Evolutionary conservation across 2,113 vertebrate genomes (phyloP).

Genomic region (Rhinopomastus cyanomelas): DNA sequence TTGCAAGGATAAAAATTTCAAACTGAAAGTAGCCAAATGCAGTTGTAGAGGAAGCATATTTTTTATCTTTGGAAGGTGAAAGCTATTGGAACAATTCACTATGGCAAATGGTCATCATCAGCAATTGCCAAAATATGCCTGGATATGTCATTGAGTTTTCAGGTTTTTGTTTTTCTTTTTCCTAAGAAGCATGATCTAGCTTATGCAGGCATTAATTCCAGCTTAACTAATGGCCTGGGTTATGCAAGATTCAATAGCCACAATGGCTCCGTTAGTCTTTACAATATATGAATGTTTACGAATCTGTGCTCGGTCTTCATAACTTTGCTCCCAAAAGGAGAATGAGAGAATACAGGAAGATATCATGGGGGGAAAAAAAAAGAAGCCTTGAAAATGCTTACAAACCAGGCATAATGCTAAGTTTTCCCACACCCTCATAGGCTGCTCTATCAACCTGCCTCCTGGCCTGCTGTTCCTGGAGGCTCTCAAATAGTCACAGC

Average conservation of each 20-base stretch:
- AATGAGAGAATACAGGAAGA: background rate
- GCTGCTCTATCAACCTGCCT: background rate
- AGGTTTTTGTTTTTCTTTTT: background rate
- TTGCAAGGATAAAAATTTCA: conserved; percentile 2
- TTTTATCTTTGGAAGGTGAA: background rate
- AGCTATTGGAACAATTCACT: background rate
- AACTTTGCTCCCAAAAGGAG: background rate
- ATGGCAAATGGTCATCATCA: background rate
- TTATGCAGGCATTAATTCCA: conserved; percentile 40
- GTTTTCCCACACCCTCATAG: background rate
- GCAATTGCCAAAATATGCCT: background rate
- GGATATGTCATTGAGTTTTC: background rate
- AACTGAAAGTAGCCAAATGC: background rate
- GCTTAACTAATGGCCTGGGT: background rate
- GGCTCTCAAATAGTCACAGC: background rate
- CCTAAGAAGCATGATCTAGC: background rate
- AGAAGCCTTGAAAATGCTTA: background rate
- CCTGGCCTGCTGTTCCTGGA: background rate
- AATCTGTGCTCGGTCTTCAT: background rate
- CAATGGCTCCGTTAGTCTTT: background rate
- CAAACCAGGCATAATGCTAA: background rate
- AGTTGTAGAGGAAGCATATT: background rate
- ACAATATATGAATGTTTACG: background rate
- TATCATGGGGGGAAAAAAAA: background rate
- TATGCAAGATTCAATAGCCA: background rate